phyloP scores from a whole-genome alignment of 1,140 invertebrate genomes.

The Pinna nobilis region DNA sequence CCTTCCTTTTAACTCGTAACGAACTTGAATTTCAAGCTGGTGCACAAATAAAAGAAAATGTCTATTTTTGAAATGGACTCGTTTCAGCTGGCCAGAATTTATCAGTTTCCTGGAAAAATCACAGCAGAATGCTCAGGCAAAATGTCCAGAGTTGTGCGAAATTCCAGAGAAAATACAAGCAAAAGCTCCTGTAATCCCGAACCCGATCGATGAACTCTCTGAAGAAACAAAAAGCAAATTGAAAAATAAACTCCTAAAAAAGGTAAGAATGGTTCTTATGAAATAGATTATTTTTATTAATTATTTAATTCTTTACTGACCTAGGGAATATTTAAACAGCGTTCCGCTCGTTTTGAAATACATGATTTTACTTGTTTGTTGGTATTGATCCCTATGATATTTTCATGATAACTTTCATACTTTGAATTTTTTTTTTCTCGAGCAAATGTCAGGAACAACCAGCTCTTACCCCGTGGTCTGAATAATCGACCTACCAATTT shows the following conservation, averaged over 20 bases:
- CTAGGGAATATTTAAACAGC: neutral
- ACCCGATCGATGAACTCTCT: constrained; percentile 51
- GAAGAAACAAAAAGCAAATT: constrained; percentile 48
- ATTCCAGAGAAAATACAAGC: constrained; percentile 49
- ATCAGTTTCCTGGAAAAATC: constrained; percentile 64
- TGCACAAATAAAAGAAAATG: no score
- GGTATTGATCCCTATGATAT: no score
- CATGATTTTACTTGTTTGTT: neutral
- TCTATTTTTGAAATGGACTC: constrained; percentile 2
- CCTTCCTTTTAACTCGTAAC: neutral
- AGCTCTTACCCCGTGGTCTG: no score
- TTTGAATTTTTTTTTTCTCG: no score
- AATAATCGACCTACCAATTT: no score
- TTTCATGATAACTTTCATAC: no score
- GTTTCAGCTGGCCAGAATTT: constrained; percentile 65
- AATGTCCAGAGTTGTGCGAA: constrained; percentile 45
- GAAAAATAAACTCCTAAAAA: constrained; percentile 51
- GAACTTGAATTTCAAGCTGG: no score
- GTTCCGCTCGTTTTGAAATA: neutral
- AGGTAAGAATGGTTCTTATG: constrained; percentile 25
- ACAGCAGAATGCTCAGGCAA: constrained; percentile 49
- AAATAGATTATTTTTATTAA: neutral
- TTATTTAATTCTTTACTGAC: neutral
- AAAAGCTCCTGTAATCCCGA: constrained; percentile 40
- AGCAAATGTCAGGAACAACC: no score